These are phyloP conservation scores for Calliopsis andreniformis DNA, from an alignment of 1,140 invertebrate genomes.

Conservation along the genomic window DNA sequence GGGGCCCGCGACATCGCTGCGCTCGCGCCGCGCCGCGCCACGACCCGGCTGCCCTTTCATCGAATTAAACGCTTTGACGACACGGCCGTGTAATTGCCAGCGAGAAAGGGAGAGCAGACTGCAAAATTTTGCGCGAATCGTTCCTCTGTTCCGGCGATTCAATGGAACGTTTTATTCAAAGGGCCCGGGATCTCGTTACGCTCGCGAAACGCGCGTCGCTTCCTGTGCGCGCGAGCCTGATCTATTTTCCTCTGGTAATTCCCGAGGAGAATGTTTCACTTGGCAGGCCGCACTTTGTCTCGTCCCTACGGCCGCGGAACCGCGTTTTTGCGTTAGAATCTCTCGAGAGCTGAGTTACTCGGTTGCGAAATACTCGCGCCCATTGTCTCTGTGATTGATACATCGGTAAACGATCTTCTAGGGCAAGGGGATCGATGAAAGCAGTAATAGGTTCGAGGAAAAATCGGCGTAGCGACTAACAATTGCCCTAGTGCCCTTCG, in stretches of 20 bases:
- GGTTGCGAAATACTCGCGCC: too few relatives aligned
- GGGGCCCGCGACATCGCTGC: not conserved
- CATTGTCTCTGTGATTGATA: too few relatives aligned
- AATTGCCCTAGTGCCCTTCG: too few relatives aligned
- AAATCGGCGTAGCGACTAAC: too few relatives aligned
- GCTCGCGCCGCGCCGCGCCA: too few relatives aligned
- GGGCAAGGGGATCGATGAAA: too few relatives aligned
- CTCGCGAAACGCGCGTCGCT: not conserved
- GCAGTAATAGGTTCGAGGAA: too few relatives aligned
- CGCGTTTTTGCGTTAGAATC: not conserved
- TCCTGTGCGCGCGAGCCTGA: too few relatives aligned
- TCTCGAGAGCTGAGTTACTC: too few relatives aligned
- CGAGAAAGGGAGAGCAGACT: not conserved
- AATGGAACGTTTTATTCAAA: constrained; percentile 23
- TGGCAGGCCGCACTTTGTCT: not conserved
- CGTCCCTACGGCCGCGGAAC: not conserved
- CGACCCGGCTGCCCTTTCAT: constrained; percentile 14
- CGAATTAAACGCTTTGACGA: constrained; percentile 22
- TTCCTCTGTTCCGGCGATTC: not conserved
- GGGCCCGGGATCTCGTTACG: not conserved
- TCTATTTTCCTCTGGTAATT: not conserved
- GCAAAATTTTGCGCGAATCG: constrained; percentile 10
- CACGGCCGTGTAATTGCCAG: constrained; percentile 13
- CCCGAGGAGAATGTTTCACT: not conserved
- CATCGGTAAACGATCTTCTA: too few relatives aligned